Evolutionary conservation across 37 sponge, comb jelly and placozoan species (phyloP), one percentile per base, ranked within the genome.

Genomic region (Dysidea cf. avara): DNA sequence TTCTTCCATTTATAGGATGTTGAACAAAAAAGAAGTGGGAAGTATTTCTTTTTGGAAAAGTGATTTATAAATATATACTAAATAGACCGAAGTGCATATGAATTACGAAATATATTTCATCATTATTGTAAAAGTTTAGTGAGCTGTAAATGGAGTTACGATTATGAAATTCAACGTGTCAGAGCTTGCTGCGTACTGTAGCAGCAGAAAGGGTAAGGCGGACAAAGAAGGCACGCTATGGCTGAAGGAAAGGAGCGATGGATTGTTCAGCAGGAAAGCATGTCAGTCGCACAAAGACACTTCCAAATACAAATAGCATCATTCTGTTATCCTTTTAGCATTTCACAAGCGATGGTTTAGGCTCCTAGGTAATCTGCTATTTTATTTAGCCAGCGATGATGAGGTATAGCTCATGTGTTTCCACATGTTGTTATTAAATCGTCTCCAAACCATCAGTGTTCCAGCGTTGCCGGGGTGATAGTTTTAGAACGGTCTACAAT

Each of bases 1-100:
- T 56, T 20, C 21, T 54, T 30, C 40, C 31, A 29, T 5, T 9
- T 53, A 0, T 50, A 96, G 94, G 99, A 99, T 59, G 52, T 69
- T 11, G 99, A 99, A 39, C 99, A 99, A 79, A 99, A 99, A 68
- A 80, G 70, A 61, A 61, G 82, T 40, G 96, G 96, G 0, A 92
- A 92, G 57, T 99, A 83, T 73, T 99, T 99, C 81, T 99, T 95
- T 68, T 57, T 99, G 33, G 99, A 99, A 53, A 69, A 59, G 5
- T 90, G 55, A 84, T 7, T 73, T 43, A 53, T 68, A 47, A 43
- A 43, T 43, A n/a, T n/a, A n/a, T 43, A 43, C 9, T 9, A 9
- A 43, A 43, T 56, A 14, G 9, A 9, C 5, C 46, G 5, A 43
- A 12, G 46, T 43, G 9, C 46, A 43, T 5, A 43, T 43, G 46